Conservation (phyloP, 1,140 invertebrate genomes). For the Acromyrmex charruanus region DNA sequence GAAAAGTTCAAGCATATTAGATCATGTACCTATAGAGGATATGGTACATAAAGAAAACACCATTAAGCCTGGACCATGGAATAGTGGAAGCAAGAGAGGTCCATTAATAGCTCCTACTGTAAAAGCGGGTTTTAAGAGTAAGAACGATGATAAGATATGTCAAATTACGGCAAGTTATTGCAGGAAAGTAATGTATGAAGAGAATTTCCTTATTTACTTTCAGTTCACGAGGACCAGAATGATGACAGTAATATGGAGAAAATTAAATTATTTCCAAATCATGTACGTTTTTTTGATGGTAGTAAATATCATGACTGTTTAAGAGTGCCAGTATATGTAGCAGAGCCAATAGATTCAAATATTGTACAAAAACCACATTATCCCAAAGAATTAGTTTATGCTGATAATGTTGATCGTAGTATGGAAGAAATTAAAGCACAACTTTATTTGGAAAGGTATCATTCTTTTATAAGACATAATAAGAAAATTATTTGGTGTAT, state of each 20-base stretch:
- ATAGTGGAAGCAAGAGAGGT: constrained; percentile 82
- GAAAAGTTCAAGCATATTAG: constrained; percentile 87
- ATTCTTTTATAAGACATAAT: background rate
- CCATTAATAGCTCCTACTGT: constrained; percentile 79
- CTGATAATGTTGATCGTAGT: constrained; percentile 88
- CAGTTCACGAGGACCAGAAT: constrained; percentile 88
- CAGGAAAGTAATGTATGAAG: background rate
- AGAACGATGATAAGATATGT: background rate
- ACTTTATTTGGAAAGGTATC: constrained; percentile 76
- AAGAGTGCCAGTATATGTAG: constrained; percentile 88
- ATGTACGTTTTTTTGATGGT: constrained; percentile 81
- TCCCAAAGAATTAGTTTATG: constrained; percentile 88
- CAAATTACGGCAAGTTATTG: background rate
- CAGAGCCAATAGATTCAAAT: constrained; percentile 88
- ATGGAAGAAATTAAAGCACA: constrained; percentile 90
- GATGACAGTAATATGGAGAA: constrained; percentile 79
- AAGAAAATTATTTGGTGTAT: constrained; percentile 40
- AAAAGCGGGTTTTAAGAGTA: constrained; percentile 85
- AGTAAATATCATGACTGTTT: constrained; percentile 87
- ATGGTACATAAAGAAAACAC: constrained; percentile 88
- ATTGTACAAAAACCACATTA: constrained; percentile 87
- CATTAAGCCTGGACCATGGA: constrained; percentile 89
- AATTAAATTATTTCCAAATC: constrained; percentile 82
- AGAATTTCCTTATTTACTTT: constrained; percentile 64
- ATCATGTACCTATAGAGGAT: constrained; percentile 87